Evolutionary conservation across 2,113 vertebrate species (phyloP).

Genomic region (Malaclemys terrapin): DNA sequence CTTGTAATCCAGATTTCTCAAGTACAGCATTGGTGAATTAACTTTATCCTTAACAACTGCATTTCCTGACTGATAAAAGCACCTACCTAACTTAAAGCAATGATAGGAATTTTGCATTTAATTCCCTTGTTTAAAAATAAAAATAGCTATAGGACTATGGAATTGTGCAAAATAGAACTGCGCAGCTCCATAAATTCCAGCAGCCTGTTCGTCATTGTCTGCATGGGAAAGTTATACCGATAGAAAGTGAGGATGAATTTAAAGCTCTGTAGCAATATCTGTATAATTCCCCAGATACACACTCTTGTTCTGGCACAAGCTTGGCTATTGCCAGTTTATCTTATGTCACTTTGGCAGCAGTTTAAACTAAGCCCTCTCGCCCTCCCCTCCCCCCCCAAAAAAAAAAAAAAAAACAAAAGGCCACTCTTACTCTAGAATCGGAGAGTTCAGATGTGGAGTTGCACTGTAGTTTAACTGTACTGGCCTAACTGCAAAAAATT

Average conservation of each 20-base stretch:
- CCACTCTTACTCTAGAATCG: neutral
- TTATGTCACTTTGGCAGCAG: neutral
- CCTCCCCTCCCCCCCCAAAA: no score
- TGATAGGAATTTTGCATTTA: neutral
- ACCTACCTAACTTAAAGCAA: neutral
- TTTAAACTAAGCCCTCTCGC: neutral
- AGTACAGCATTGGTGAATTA: neutral
- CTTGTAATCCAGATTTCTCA: neutral
- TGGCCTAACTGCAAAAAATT: neutral
- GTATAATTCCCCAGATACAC: neutral
- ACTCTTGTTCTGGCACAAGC: neutral
- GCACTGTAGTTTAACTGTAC: neutral
- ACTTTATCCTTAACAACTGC: neutral
- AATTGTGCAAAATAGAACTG: neutral
- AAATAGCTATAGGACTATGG: neutral
- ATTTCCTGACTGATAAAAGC: neutral
- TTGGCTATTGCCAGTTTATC: neutral
- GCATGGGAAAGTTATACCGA: neutral
- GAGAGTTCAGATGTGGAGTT: neutral
- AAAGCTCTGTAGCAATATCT: neutral
- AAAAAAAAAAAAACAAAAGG: no score
- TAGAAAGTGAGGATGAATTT: neutral
- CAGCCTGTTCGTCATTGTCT: neutral
- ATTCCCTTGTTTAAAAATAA: neutral
- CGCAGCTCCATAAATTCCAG: neutral